Percentiles rank a stretch among this genome's conserved stretches.
Conservation (phyloP, 2,113 vertebrate species). For the Prinia subflava region DNA sequence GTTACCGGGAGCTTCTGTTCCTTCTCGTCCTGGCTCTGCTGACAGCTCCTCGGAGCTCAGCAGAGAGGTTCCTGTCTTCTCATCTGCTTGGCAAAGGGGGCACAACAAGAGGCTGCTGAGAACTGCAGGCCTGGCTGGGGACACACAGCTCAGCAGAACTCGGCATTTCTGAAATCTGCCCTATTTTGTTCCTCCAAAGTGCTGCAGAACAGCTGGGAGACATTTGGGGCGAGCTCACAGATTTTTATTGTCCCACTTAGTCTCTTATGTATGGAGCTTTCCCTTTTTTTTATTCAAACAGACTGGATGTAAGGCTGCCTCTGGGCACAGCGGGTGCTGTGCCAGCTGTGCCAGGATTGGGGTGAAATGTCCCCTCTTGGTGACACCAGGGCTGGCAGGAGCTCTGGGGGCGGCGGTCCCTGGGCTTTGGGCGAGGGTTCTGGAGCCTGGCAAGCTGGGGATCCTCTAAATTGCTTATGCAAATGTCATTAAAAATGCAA, state of each 20-base stretch:
- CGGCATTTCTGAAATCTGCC: neutral
- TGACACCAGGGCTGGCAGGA: neutral
- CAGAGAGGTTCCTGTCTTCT: neutral
- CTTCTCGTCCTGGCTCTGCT: neutral
- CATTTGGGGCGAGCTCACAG: neutral
- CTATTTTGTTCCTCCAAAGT: neutral
- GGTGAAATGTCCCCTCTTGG: neutral
- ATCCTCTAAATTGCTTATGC: neutral
- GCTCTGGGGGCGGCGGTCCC: rapidly evolving
- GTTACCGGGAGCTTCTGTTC: neutral
- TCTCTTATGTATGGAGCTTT: neutral
- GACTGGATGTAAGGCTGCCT: neutral
- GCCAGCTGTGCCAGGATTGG: neutral
- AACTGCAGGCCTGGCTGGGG: neutral
- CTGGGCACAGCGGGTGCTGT: neutral
- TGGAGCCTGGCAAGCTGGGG: neutral
- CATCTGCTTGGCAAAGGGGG: neutral
- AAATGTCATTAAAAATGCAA: conserved; percentile 41
- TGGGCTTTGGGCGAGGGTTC: neutral
- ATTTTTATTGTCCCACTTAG: neutral
- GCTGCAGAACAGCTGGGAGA: neutral
- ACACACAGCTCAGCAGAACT: neutral
- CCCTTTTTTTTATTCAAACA: neutral
- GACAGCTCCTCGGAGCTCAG: neutral
- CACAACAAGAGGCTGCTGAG: rapidly evolving